Evolutionary conservation across 2,797 vertebrate genomes (phyloP).

Genomic region (Tangara arthus): DNA sequence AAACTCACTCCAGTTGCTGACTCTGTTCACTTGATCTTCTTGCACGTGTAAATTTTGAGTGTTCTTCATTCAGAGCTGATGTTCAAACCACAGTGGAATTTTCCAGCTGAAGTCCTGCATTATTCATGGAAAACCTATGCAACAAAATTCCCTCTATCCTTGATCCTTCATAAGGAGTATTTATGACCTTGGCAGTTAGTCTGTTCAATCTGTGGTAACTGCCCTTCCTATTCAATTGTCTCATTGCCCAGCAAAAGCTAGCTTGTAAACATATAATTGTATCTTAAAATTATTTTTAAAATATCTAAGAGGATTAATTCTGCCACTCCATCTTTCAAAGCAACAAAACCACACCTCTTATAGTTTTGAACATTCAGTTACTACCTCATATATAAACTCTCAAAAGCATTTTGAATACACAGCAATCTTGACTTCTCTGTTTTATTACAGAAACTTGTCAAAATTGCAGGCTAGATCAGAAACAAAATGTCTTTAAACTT

Average conservation of each 20-base stretch:
- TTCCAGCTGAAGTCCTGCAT: rapidly evolving
- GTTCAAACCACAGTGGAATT: neutral
- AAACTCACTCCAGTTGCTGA: neutral
- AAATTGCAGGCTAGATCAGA: neutral
- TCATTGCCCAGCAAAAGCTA: neutral
- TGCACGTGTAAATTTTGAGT: neutral
- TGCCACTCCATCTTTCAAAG: neutral
- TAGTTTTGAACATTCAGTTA: neutral
- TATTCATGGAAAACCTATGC: neutral
- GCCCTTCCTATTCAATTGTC: neutral
- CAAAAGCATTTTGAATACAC: neutral
- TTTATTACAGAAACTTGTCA: neutral
- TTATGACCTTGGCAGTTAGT: neutral
- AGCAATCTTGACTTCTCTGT: neutral
- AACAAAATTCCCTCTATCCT: neutral
- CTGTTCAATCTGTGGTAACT: neutral
- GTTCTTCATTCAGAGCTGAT: neutral
- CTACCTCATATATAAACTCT: neutral
- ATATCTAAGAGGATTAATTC: neutral
- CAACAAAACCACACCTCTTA: neutral
- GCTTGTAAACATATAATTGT: neutral
- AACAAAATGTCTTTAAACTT: neutral
- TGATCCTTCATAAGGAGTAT: neutral
- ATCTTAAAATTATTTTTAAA: neutral
- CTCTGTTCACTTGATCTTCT: neutral